phyloP scores from a whole-genome alignment of 2,113 vertebrate species.

The Nyctibius bracteatus region DNA sequence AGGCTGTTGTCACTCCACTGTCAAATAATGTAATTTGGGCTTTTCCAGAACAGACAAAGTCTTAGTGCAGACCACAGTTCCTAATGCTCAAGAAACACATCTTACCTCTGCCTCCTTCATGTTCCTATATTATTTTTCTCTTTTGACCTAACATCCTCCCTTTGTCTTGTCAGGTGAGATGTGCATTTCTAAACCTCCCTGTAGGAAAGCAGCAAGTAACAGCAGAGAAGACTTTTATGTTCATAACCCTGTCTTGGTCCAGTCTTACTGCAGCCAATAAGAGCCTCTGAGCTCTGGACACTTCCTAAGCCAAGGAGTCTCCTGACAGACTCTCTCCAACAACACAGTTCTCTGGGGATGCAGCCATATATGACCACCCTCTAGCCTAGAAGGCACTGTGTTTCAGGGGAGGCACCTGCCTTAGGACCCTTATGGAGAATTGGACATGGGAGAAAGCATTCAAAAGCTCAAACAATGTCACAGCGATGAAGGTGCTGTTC shows the following conservation, averaged over 20 bases:
- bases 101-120: background rate
- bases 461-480: background rate
- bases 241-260: background rate
- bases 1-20: background rate
- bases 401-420: background rate
- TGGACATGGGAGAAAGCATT: background rate
- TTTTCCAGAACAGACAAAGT: background rate
- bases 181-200: background rate
- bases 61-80: background rate
- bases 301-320: background rate
- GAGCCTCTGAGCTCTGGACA: background rate
- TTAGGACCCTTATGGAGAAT: background rate
- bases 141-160: background rate
- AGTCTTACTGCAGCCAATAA: background rate
- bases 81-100: background rate
- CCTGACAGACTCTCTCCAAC: background rate
- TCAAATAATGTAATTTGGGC: background rate
- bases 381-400: background rate
- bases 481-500: background rate
- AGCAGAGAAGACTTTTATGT: background rate
- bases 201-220: background rate
- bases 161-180: background rate
- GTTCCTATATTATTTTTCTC: background rate
- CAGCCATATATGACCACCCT: background rate
- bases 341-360: background rate